Base-by-base conservation (phyloP, 2,888 invertebrate species). In the Xanthostigma xanthostigma region DNA sequence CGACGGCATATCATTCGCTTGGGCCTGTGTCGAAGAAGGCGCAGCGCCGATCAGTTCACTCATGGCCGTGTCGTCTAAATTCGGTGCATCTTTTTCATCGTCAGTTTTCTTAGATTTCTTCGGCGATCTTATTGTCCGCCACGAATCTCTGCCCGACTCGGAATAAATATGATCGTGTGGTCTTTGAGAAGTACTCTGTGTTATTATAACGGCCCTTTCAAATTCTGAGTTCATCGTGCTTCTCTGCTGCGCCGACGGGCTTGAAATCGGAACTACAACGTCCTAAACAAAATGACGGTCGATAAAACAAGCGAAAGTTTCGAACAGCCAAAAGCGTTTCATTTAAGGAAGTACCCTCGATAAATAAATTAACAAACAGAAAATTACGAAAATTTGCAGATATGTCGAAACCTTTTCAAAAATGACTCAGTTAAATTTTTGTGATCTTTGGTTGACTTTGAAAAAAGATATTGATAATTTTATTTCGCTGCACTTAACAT, bases 201-300 rank as follows among this genome's bases (percentile, higher is more conserved):
- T 56, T 6, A 48, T 47, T 12, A 54, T 53, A 9, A 58, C 55
- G 10, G 57, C 54, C 38, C 55, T 53, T 36, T 61, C 58, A 51
- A 62, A 51, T 36, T 59, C 59, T 1, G 50, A 48, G 13, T 57
- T 58, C 40, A 62, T 42, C 10, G 55, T 53, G 40, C 58, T 59
- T 9, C 55, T 54, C 47, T 61, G 60, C 8, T 63, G 52, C 8
- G 58, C 53, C 13, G 56, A 53, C 1, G 62, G 51, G 17, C 58
- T 49, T 9, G 54, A 53, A 14, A 50, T 53, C 8, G 65, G 65
- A 12, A 66, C 57, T 1, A 66, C 61, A 1, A 65, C 58, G 47
- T 66, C 65, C 27, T 27, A 27, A 6, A 27, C 27, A 27, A 27
- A 27, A 6, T 27, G 27, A 6, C 27, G 27, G 6, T 27, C 3